Percentiles rank a stretch among this genome's conserved stretches.
Conservation (phyloP, 2,797 vertebrate species). For the Leptodactylus fallax region DNA sequence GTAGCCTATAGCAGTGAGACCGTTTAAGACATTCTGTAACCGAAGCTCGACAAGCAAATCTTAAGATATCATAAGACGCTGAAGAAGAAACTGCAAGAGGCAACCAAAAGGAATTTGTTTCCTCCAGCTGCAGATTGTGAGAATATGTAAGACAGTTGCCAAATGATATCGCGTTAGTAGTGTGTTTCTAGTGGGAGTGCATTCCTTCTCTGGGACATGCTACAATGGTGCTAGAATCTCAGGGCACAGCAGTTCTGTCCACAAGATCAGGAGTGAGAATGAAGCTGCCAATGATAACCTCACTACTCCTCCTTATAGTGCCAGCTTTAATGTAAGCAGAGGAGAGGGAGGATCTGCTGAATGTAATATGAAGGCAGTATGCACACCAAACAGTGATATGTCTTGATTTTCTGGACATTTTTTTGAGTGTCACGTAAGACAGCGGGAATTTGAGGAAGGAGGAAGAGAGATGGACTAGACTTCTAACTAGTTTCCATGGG, state of each 20-base stretch:
- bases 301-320: too few species aligned
- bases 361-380: too few species aligned
- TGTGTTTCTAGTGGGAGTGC: background rate
- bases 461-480: background rate
- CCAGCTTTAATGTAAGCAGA: too few species aligned
- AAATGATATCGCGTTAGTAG: background rate
- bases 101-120: background rate
- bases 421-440: too few species aligned
- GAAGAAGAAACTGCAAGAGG: background rate
- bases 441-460: too few species aligned
- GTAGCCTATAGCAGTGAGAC: background rate
- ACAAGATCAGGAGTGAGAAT: too few species aligned
- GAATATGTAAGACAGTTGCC: background rate
- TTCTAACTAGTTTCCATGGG: background rate
- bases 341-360: too few species aligned
- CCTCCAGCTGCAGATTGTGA: background rate
- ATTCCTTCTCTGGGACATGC: background rate
- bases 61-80: background rate
- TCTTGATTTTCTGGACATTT: too few species aligned
- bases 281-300: too few species aligned
- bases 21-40: background rate
- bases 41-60: background rate
- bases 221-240: background rate
- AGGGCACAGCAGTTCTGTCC: background rate
- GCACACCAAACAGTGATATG: too few species aligned